Conservation (phyloP, 1,140 invertebrate genomes). For the Aphaenogaster floridana region DNA sequence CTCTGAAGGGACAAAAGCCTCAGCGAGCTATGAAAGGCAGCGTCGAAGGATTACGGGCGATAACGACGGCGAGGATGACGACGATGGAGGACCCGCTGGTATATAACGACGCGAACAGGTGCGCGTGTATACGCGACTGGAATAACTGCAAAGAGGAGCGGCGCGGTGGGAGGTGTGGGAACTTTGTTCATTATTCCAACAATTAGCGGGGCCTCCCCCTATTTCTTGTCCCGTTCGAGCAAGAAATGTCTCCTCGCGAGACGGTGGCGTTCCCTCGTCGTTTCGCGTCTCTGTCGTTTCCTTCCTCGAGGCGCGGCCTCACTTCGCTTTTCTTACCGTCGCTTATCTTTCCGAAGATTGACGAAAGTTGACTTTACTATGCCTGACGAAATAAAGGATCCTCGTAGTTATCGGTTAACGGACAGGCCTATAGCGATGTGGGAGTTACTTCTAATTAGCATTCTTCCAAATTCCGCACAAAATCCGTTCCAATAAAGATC, state of each 20-base stretch:
- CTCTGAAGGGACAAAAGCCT: slow-evolving; percentile 66
- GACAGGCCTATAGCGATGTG: neutral
- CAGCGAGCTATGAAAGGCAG: slow-evolving; percentile 57
- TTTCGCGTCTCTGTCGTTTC: slow-evolving; percentile 17
- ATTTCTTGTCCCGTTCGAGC: slow-evolving; percentile 77
- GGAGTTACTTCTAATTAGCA: neutral
- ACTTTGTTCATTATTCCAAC: slow-evolving; percentile 83
- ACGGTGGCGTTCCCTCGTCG: neutral
- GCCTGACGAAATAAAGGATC: neutral
- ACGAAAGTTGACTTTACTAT: slow-evolving; percentile 25
- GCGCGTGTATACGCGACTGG: slow-evolving; percentile 62
- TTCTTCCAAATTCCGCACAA: neutral
- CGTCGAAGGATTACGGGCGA: slow-evolving; percentile 57
- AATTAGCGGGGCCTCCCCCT: slow-evolving; percentile 79
- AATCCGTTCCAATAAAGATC: neutral
- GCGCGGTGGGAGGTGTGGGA: slow-evolving; percentile 39
- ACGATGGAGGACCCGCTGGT: slow-evolving; percentile 38
- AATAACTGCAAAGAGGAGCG: slow-evolving; percentile 67
- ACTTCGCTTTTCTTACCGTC: slow-evolving; percentile 26
- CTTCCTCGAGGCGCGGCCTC: neutral
- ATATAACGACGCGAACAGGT: slow-evolving; percentile 66
- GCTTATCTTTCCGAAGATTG: slow-evolving; percentile 52
- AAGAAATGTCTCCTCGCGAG: slow-evolving; percentile 31
- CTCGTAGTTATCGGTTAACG: neutral
- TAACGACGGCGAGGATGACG: slow-evolving; percentile 63